Percentiles rank a stretch among this genome's conserved stretches.
Evolutionary conservation across 2,113 vertebrate genomes (phyloP).

Genomic region (Pitta sordida): DNA sequence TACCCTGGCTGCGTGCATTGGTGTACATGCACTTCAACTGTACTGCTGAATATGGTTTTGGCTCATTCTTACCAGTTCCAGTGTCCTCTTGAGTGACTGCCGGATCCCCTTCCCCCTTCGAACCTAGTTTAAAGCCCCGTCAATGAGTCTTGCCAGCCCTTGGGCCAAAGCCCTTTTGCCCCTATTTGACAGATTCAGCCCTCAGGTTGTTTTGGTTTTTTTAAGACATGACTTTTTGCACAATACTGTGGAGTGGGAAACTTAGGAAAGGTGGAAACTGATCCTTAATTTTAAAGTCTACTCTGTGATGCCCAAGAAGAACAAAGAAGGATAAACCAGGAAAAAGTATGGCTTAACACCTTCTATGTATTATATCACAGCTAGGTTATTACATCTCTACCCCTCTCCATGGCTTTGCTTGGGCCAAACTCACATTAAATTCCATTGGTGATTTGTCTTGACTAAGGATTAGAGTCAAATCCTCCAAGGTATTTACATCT

Average conservation of each 20-base stretch:
- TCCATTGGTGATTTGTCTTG: conserved; percentile 13
- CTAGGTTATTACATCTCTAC: neutral
- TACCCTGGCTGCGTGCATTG: too few relatives aligned
- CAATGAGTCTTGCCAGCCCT: too few relatives aligned
- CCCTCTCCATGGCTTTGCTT: neutral
- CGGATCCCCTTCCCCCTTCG: too few relatives aligned
- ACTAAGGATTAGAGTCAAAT: conserved; percentile 21
- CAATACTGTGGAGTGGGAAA: neutral
- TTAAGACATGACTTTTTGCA: neutral
- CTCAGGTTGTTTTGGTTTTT: neutral
- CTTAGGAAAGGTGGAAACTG: neutral
- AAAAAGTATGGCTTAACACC: neutral
- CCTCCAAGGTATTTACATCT: neutral
- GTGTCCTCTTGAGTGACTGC: too few relatives aligned
- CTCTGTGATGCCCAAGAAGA: neutral
- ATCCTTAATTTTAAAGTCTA: neutral
- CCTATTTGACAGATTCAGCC: too few relatives aligned
- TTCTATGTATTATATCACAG: neutral
- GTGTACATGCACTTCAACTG: too few relatives aligned
- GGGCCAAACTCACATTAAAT: conserved; percentile 1
- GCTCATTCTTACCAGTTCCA: too few relatives aligned
- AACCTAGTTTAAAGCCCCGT: too few relatives aligned
- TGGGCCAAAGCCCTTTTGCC: too few relatives aligned
- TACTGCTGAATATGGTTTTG: too few relatives aligned
- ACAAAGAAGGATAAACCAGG: neutral